A percentile compares a stretch with the other conserved stretches of the same genome.
Conservation (phyloP, 2,113 vertebrate genomes). For the Varanus salvator region DNA sequence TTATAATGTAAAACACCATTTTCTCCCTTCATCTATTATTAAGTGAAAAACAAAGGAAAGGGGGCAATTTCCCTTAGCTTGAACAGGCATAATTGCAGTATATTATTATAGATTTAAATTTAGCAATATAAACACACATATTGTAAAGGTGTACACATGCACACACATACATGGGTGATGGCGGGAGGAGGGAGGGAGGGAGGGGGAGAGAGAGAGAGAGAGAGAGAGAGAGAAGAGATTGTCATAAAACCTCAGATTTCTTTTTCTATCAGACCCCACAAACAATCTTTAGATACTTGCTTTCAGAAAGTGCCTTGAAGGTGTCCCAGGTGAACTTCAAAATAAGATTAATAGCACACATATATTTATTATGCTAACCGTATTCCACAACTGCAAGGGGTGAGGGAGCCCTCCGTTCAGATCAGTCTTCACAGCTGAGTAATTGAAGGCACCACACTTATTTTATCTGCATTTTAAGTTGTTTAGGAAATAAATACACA, state of each 20-base stretch:
- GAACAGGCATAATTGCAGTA: neutral
- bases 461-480: constrained; percentile 26
- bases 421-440: constrained; percentile 18
- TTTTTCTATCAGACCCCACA: neutral
- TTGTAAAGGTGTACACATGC: neutral
- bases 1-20: neutral
- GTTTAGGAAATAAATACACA: constrained; percentile 33
- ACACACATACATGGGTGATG: no score
- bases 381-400: neutral
- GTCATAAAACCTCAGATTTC: neutral
- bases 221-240: neutral
- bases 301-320: neutral
- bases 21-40: neutral
- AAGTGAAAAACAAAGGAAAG: neutral
- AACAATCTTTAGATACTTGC: neutral
- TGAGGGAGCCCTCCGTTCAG: neutral
- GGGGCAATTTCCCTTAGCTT: neutral
- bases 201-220: no score
- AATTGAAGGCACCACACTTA: constrained; percentile 16
- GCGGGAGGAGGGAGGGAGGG: no score
- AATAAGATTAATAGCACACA: constrained; percentile 8
- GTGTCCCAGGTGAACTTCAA: neutral
- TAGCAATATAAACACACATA: neutral
- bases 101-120: neutral
- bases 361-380: constrained; percentile 10